Evolutionary conservation across 2,888 invertebrate genomes (phyloP), one percentile per base, ranked within the genome.

Genomic region (Melanotus villosus): DNA sequence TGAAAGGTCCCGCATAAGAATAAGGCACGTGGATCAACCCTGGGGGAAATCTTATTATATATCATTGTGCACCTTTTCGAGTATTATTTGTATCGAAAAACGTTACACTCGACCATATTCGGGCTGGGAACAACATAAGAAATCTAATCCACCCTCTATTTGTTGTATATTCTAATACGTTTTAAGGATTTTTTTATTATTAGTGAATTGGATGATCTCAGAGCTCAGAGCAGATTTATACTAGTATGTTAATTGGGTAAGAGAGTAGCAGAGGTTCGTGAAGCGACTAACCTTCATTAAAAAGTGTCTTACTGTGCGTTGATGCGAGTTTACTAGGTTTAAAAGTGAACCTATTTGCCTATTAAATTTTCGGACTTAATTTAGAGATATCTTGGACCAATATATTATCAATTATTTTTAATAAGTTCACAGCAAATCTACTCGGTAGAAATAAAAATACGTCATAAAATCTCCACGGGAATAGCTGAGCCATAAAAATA

Each of bases 11-110:
- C 82, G 79, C 78, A 81, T 79, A 79, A 80, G 82, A 82, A 81
- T 81, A 78, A 80, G 82, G 83, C 83, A 83, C 83, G 83, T 83
- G 83, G 82, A 80, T 79, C 5, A n/a, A 43, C 47, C 79, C 79
- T 78, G 73, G 70, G 79, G 72, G 79, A 75, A 77, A 78, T 80
- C 82, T 80, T 80, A 80, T 81, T 81, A 80, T 81, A 80, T 76
- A 23, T 47, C 23, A 47, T 47, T 41, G 41, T 60, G 59, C 80
- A 80, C 79, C 80, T 81, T 41, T 78, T 76, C 77, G 75, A 77
- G 52, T 54, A 52, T 75, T 80, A 76, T 79, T 78, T 78, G 79
- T 77, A 72, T 74, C 70, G 77, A 73, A 79, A 77, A 79, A 80
- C 80, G 81, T 81, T 81, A 81, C 79, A 59, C 68, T 72, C 72